A percentile compares a stretch with the other conserved stretches of the same genome.
Conservation (phyloP, 2,113 vertebrate species). For the Boulengeromyrus knoepffleri region DNA sequence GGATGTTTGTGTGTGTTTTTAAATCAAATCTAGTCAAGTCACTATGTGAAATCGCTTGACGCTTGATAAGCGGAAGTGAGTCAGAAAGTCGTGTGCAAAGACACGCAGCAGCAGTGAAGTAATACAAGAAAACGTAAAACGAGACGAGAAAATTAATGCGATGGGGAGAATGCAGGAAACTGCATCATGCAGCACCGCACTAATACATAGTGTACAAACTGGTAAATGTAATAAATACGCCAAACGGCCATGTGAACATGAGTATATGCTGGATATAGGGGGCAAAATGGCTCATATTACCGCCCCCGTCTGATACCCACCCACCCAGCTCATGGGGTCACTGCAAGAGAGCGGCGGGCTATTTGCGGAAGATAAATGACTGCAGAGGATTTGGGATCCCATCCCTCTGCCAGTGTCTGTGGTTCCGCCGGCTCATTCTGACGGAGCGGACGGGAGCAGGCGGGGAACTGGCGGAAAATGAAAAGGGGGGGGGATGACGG, state of each 20-base stretch:
- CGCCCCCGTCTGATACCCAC: not conserved
- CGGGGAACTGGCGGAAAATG: not conserved
- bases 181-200: not conserved
- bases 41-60: not conserved
- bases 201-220: no score
- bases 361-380: constrained; percentile 7
- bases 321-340: not conserved
- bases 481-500: not conserved
- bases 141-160: not conserved
- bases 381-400: not conserved
- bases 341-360: not conserved
- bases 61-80: not conserved
- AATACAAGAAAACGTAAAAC: not conserved
- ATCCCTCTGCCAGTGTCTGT: not conserved
- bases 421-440: not conserved
- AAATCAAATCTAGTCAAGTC: not conserved
- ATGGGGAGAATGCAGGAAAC: not conserved
- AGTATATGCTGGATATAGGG: not conserved
- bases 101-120: not conserved
- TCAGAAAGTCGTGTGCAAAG: not conserved
- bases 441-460: not conserved
- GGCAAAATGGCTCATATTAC: not conserved
- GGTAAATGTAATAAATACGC: not conserved
- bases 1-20: not conserved
- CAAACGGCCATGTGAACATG: not conserved